A percentile compares a stretch with the other conserved stretches of the same genome.
phyloP scores from a whole-genome alignment of 2,888 invertebrate genomes.

The Laspeyria flexula region DNA sequence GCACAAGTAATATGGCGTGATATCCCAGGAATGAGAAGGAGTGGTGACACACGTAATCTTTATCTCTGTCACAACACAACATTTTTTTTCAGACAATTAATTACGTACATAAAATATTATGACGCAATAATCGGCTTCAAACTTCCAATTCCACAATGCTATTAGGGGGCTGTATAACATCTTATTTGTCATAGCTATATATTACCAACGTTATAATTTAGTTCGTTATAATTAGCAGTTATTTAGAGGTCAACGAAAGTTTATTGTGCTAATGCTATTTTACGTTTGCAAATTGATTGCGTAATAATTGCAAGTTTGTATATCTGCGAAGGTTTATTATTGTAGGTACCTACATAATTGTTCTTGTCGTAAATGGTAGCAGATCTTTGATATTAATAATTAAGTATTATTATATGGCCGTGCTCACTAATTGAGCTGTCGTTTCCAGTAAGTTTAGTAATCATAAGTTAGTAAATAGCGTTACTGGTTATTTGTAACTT shows the following conservation, averaged over 20 bases:
- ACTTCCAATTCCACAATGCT: slow-evolving; percentile 19
- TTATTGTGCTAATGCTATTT: slow-evolving; percentile 34
- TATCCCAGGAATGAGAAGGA: too few relatives aligned
- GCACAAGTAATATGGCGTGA: too few relatives aligned
- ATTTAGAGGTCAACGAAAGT: slow-evolving; percentile 50
- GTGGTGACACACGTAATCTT: too few relatives aligned
- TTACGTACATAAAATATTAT: too few relatives aligned
- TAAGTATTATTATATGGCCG: slow-evolving; percentile 7
- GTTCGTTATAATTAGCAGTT: slow-evolving; percentile 35
- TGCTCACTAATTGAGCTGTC: slow-evolving; percentile 4
- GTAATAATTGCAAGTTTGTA: slow-evolving; percentile 31
- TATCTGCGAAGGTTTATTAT: slow-evolving; percentile 33
- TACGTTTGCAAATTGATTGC: slow-evolving; percentile 39
- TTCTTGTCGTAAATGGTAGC: slow-evolving; percentile 7
- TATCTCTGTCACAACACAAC: too few relatives aligned
- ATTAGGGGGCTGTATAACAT: too few relatives aligned
- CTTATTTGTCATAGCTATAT: slow-evolving; percentile 42
- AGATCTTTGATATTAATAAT: slow-evolving; percentile 18
- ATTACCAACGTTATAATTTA: slow-evolving; percentile 34
- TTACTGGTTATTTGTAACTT: too few relatives aligned
- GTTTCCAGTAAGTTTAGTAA: neutral
- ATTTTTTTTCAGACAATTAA: too few relatives aligned
- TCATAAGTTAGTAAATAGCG: neutral
- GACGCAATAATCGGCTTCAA: slow-evolving; percentile 36
- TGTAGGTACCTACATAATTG: slow-evolving; percentile 11